These are phyloP conservation scores for Panurus biarmicus DNA, from an alignment of 2,113 vertebrate genomes.

Conservation along the genomic window DNA sequence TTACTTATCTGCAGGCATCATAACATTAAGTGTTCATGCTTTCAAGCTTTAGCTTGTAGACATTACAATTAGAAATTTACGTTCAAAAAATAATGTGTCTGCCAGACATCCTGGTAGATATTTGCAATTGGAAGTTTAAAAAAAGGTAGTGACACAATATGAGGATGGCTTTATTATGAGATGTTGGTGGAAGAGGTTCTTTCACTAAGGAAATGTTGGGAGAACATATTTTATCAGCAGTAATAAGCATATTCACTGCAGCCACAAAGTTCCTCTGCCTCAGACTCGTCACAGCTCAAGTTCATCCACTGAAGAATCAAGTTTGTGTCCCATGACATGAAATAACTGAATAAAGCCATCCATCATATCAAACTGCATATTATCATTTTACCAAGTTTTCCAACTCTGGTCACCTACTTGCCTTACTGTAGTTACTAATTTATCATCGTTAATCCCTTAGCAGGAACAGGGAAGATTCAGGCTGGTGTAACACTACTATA, in stretches of 20 bases:
- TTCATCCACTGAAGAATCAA: neutral
- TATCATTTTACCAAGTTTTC: neutral
- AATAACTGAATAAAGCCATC: neutral
- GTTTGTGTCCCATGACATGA: neutral
- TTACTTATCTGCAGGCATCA: neutral
- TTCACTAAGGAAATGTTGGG: neutral
- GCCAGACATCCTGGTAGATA: neutral
- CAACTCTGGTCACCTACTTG: neutral
- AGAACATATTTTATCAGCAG: neutral
- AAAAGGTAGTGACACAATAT: neutral
- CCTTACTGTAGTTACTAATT: neutral
- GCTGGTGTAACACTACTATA: neutral
- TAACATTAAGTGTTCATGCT: neutral
- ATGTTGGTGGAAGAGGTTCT: neutral
- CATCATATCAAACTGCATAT: neutral
- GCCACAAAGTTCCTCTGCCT: neutral
- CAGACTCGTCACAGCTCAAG: neutral
- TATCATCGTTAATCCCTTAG: neutral
- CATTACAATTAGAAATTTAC: neutral
- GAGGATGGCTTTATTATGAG: neutral
- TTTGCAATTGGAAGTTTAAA: neutral
- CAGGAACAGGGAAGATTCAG: neutral
- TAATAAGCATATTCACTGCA: neutral
- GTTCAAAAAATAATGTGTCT: neutral
- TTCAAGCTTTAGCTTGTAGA: neutral